Percentiles rank a stretch among this genome's conserved stretches.
Evolutionary conservation across 2,113 vertebrate species (phyloP).

Genomic region (Bungarus multicinctus): DNA sequence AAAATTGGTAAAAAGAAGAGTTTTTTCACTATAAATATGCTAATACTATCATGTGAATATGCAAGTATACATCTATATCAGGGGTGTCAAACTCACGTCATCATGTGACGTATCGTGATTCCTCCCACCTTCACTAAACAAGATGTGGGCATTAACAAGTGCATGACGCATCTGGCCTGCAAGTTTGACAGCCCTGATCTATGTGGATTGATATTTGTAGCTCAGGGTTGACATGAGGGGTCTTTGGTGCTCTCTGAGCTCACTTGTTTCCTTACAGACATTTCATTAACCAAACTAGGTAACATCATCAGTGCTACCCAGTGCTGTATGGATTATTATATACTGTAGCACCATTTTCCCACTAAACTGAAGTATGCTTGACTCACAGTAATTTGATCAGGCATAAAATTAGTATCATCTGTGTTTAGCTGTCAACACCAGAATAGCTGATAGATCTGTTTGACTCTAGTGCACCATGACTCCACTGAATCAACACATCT

Average conservation of each 20-base stretch:
- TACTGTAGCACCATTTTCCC: conserved; percentile 12
- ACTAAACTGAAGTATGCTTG: conserved; percentile 14
- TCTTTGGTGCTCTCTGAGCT: no score
- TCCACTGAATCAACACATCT: not conserved
- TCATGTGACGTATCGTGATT: no score
- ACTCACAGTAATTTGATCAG: not conserved
- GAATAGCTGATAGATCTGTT: not conserved
- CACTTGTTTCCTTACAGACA: no score
- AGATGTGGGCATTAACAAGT: no score
- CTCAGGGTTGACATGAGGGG: no score
- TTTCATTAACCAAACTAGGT: no score
- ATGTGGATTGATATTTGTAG: not conserved
- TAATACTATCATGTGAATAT: conserved; percentile 21
- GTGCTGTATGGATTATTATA: conserved; percentile 36
- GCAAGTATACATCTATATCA: conserved; percentile 24
- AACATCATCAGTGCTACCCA: not conserved
- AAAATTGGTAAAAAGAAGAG: conserved; percentile 21
- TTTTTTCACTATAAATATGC: conserved; percentile 42
- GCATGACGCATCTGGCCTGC: no score
- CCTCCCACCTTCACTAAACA: no score
- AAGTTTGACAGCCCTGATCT: no score
- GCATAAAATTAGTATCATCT: not conserved
- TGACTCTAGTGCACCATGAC: not conserved
- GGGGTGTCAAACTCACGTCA: no score
- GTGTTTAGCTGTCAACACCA: not conserved